Conservation (phyloP, 2,888 invertebrate genomes). For the Himalopsyche tibetana region DNA sequence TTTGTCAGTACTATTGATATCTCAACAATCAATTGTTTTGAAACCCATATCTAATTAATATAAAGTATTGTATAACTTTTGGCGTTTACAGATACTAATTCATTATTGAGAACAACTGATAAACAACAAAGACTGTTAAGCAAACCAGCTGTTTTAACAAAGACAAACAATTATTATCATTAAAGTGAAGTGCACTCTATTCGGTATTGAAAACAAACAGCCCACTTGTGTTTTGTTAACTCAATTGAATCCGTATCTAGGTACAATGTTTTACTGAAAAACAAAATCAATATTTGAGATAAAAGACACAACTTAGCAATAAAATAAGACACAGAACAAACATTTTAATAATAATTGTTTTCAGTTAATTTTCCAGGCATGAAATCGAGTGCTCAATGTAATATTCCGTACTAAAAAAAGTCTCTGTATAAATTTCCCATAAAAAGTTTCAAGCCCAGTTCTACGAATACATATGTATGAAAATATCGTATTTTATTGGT, state of each 20-base stretch:
- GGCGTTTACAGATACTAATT: not conserved
- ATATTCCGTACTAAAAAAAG: too few species aligned
- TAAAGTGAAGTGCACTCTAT: not conserved
- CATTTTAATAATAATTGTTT: too few species aligned
- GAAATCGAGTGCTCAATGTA: too few species aligned
- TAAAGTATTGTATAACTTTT: too few species aligned
- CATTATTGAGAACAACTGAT: not conserved
- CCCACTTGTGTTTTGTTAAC: not conserved
- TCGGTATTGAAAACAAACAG: not conserved
- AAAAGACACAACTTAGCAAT: not conserved
- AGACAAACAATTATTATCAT: not conserved
- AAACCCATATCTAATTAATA: too few species aligned
- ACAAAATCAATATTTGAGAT: constrained; percentile 15
- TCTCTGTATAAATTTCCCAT: too few species aligned
- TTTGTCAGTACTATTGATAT: too few species aligned
- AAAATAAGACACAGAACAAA: not conserved
- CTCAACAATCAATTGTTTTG: too few species aligned
- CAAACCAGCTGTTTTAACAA: not conserved
- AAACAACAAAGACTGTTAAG: not conserved
- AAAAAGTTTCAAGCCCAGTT: too few species aligned
- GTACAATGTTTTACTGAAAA: not conserved
- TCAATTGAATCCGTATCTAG: not conserved
- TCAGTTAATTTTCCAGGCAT: too few species aligned
- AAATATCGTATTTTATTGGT: too few species aligned
- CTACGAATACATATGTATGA: too few species aligned